Evolutionary conservation across 2,113 vertebrate genomes (phyloP).

Genomic region (Pedionomus torquatus): DNA sequence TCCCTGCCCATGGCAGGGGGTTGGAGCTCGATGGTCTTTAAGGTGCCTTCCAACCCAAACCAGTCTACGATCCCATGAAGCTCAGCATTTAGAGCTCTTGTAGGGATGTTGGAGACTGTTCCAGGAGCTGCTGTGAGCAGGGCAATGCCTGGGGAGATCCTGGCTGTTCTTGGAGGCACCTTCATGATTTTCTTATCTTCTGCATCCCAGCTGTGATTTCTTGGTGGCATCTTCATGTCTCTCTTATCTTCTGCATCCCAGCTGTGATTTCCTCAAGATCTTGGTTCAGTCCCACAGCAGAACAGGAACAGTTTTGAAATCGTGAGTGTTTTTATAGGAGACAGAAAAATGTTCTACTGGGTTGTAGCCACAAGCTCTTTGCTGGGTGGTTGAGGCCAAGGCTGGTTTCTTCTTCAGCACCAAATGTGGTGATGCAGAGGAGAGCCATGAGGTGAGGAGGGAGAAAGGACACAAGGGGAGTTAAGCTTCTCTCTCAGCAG

Average conservation of each 20-base stretch:
- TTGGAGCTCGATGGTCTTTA: too few relatives aligned
- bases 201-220: background rate
- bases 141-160: fast-evolving
- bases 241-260: background rate
- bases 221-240: background rate
- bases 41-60: too few relatives aligned
- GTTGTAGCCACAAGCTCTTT: background rate
- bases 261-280: background rate
- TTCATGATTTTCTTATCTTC: background rate
- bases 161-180: background rate
- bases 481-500: background rate
- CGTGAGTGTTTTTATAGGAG: background rate
- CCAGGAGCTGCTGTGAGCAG: background rate
- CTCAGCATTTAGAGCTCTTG: background rate
- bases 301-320: background rate
- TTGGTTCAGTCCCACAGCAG: background rate
- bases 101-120: background rate
- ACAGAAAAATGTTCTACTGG: background rate
- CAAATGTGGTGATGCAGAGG: background rate
- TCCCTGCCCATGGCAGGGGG: too few relatives aligned
- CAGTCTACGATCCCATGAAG: too few relatives aligned
- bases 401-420: background rate
- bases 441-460: background rate
- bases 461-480: background rate
- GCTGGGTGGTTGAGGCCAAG: background rate